phyloP scores from a whole-genome alignment of 2,113 vertebrate genomes.

The Athene cunicularia region DNA sequence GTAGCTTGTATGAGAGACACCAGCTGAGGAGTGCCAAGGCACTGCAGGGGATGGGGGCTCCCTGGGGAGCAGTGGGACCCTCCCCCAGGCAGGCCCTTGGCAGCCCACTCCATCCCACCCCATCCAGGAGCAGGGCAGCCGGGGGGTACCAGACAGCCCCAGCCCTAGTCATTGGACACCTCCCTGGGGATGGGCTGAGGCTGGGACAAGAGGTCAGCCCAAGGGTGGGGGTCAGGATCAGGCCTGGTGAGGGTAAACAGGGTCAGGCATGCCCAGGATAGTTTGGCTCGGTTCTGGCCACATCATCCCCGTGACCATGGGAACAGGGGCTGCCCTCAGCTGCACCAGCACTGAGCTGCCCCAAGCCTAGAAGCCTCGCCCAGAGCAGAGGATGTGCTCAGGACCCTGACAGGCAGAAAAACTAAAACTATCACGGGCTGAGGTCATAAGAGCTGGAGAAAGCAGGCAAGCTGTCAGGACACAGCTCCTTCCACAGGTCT shows the following conservation, averaged over 20 bases:
- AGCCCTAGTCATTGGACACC: accelerated
- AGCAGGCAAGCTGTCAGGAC: accelerated
- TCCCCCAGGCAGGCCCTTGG: background rate
- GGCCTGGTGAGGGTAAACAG: background rate
- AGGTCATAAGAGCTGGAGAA: background rate
- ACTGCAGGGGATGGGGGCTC: background rate
- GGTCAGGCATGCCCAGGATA: background rate
- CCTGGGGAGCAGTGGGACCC: accelerated
- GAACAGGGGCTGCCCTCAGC: no score
- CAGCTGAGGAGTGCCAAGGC: background rate
- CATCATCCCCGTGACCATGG: background rate
- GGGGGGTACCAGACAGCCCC: accelerated
- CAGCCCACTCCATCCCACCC: accelerated
- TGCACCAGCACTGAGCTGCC: background rate
- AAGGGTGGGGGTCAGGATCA: background rate
- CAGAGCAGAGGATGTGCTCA: accelerated
- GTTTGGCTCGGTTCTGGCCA: background rate
- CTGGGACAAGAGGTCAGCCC: background rate
- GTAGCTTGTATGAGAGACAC: background rate
- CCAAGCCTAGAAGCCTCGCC: accelerated
- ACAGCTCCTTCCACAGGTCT: background rate
- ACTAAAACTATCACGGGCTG: background rate
- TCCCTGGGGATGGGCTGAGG: background rate
- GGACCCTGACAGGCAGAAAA: background rate
- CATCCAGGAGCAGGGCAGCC: background rate